Conservation (phyloP, 2,113 vertebrate species). For the Zingel zingel region DNA sequence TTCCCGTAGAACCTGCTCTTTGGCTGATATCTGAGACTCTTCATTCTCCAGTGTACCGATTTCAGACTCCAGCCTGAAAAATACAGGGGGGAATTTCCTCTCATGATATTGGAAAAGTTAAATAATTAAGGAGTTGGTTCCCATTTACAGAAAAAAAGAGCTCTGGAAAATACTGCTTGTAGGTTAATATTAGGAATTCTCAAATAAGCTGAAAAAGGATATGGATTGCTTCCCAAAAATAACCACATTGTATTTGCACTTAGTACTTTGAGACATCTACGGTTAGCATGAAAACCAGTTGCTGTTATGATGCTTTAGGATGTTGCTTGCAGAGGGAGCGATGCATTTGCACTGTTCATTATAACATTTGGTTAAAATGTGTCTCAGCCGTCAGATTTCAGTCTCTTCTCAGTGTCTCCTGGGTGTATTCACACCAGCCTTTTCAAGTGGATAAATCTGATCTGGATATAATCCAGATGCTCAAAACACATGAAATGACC, state of each 20-base stretch:
- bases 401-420: neutral
- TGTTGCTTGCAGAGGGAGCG: neutral
- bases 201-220: neutral
- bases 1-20: slow-evolving; percentile 95
- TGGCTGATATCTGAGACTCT: slow-evolving; percentile 97
- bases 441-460: slow-evolving; percentile 3
- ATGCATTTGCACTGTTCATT: neutral
- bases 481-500: neutral
- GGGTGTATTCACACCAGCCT: too few species aligned
- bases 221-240: neutral
- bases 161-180: neutral
- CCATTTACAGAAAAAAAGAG: neutral
- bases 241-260: neutral
- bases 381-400: neutral
- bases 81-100: neutral
- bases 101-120: neutral
- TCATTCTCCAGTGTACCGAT: slow-evolving; percentile 93
- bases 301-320: neutral
- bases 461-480: neutral
- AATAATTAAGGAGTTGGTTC: neutral
- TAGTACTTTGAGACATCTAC: neutral
- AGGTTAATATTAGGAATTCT: neutral
- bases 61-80: slow-evolving; percentile 92
- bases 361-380: slow-evolving; percentile 6
- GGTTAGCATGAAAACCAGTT: neutral